Percentiles rank a stretch among this genome's conserved stretches.
Conservation (phyloP, 2,888 invertebrate species). For the Sarcophaga caerulescens region DNA sequence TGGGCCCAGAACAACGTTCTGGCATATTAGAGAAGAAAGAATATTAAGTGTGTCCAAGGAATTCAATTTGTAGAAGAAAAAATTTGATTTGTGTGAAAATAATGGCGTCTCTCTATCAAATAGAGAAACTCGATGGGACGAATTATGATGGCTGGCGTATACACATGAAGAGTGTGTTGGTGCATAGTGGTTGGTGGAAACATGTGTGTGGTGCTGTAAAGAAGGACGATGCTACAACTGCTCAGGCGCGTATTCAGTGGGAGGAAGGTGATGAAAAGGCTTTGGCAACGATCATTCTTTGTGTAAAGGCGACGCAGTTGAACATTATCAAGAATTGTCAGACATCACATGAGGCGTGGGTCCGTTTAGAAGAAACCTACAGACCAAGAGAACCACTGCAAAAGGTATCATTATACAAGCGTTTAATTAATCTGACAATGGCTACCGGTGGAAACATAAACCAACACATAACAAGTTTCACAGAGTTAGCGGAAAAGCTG, state of each 20-base stretch:
- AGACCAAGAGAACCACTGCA: constrained; percentile 53
- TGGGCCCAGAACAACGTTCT: too few species aligned
- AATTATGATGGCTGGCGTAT: too few species aligned
- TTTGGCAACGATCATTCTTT: constrained; percentile 34
- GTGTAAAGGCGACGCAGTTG: constrained; percentile 49
- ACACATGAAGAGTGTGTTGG: too few species aligned
- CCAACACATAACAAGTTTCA: constrained; percentile 40
- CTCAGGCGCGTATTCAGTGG: background rate
- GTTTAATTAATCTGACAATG: constrained; percentile 53
- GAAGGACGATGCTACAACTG: too few species aligned
- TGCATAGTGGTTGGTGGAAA: too few species aligned
- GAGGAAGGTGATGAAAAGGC: constrained; percentile 43
- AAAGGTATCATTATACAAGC: constrained; percentile 64
- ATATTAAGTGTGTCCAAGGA: too few species aligned
- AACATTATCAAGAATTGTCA: constrained; percentile 26
- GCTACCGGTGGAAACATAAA: constrained; percentile 20
- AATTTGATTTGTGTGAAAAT: too few species aligned
- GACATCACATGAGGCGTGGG: constrained; percentile 49
- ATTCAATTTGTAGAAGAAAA: too few species aligned
- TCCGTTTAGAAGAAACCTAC: constrained; percentile 19
- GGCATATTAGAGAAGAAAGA: too few species aligned
- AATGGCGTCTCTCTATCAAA: too few species aligned
- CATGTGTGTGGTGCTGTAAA: too few species aligned
- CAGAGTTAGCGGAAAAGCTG: constrained; percentile 40
- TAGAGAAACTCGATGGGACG: too few species aligned